Evolutionary conservation across 1,140 invertebrate genomes (phyloP), one percentile per base, ranked within the genome.

Genomic region (Panagrolaimus sp.): DNA sequence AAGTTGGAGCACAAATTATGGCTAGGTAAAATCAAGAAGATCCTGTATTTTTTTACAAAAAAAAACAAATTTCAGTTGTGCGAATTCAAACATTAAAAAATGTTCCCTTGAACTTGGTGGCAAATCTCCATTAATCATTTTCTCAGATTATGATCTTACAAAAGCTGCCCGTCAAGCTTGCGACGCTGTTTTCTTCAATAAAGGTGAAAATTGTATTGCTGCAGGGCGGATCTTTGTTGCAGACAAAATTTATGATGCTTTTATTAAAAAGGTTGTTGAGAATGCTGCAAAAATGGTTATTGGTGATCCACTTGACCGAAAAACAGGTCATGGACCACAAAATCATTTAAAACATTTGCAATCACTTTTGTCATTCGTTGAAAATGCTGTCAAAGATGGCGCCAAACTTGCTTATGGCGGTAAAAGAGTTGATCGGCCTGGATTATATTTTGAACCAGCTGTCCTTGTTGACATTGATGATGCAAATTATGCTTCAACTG

Each of bases 161-260:
- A 95, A 81, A 89, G 91, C 76, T 84, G 86, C 87, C 8, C 85
- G 87, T 65, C 86, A 90, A 74, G 93, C 93, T 1, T 91, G 90
- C 15, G 84, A 89, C 71, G 89, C 91, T 43, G 93, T 96, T 0
- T 97, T 96, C 85, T 97, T 97, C 86, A 97, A 97, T 84, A 97
- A 97, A 83, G 95, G 95, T 67, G 93, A 98, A 85, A 96, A 96
- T 83, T 98, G 94, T 83, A 96, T 97, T 75, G 93, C 94, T 7
- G 94, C 94, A 43, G 94, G 94, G n/a, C 63, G 63, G 21, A 28
- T 55, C 10, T 95, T 89, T 79, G 92, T 96, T 0, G 91, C 95
- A 68, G 89, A 71, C n/a, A 88, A 86, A 6, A 90, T 96, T 69
- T 95, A 96, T 82, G 90, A 95, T 68, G 87, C 90, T 82, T 96